Conservation (phyloP, 2,113 vertebrate species). For the Xyrauchen texanus region DNA sequence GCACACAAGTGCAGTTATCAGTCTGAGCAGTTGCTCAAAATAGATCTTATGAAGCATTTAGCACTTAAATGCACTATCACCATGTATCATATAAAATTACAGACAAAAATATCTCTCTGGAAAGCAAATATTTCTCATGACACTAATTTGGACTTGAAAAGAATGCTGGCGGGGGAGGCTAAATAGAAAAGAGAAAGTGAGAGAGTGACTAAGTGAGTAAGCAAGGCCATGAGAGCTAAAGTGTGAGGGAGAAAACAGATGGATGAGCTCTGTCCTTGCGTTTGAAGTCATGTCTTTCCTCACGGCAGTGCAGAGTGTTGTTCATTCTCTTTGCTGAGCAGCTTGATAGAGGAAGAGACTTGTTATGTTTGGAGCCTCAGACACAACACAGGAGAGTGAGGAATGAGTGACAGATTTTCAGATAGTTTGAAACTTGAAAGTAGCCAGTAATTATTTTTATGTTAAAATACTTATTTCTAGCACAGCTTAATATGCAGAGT, state of each 20-base stretch:
- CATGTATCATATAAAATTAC: conserved; percentile 68
- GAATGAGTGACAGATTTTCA: neutral
- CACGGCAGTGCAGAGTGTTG: conserved; percentile 47
- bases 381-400: neutral
- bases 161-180: conserved; percentile 47
- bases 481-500: too few species aligned
- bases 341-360: conserved; percentile 14
- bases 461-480: too few species aligned
- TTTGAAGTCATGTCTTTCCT: conserved; percentile 67
- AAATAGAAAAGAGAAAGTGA: conserved; percentile 29
- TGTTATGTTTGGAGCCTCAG: conserved; percentile 32
- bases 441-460: too few species aligned
- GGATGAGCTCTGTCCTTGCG: conserved; percentile 61
- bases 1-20: neutral
- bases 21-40: neutral
- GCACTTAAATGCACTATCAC: conserved; percentile 36
- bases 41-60: neutral
- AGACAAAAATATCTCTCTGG: conserved; percentile 69
- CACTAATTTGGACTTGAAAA: conserved; percentile 54
- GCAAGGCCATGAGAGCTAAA: conserved; percentile 41
- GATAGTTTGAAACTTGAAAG: neutral
- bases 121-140: conserved; percentile 67
- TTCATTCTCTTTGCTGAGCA: conserved; percentile 20
- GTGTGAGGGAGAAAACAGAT: conserved; percentile 51
- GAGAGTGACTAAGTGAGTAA: conserved; percentile 41